These are phyloP conservation scores for Nothura maculosa DNA, from an alignment of 2,797 vertebrate species.

Conservation along the genomic window DNA sequence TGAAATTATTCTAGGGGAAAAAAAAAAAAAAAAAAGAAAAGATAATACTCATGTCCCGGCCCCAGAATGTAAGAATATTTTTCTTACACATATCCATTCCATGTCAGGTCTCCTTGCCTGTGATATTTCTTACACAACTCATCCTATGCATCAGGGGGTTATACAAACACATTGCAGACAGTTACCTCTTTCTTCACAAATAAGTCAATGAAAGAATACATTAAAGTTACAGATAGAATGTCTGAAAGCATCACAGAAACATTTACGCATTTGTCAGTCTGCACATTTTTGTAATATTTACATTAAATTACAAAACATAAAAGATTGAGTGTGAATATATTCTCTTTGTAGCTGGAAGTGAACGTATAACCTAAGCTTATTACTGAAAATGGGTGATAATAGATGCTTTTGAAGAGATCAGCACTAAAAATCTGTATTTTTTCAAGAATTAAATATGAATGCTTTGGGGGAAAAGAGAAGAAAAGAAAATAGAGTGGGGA, in stretches of 20 bases:
- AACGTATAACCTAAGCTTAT: not conserved
- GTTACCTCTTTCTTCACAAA: conserved; percentile 1
- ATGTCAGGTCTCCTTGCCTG: not conserved
- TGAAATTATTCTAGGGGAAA: not conserved
- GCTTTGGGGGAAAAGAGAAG: not conserved
- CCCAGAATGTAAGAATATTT: not conserved
- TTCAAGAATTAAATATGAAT: not conserved
- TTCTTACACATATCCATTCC: not conserved
- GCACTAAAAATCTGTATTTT: not conserved
- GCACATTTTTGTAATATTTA: not conserved
- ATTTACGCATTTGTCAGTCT: not conserved
- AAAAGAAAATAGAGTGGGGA: no score
- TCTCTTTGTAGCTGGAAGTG: not conserved
- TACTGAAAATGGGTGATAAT: not conserved
- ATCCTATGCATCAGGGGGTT: not conserved
- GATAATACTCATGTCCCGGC: not conserved
- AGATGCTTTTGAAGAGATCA: not conserved
- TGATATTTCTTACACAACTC: not conserved
- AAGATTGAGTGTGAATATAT: not conserved
- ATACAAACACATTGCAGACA: not conserved
- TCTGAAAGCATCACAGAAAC: not conserved
- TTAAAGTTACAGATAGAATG: not conserved
- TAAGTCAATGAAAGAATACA: not conserved
- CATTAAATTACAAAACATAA: not conserved
- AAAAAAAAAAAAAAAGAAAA: not conserved